phyloP scores from a whole-genome alignment of 2,888 invertebrate genomes.

The Oxytorus armatus region DNA sequence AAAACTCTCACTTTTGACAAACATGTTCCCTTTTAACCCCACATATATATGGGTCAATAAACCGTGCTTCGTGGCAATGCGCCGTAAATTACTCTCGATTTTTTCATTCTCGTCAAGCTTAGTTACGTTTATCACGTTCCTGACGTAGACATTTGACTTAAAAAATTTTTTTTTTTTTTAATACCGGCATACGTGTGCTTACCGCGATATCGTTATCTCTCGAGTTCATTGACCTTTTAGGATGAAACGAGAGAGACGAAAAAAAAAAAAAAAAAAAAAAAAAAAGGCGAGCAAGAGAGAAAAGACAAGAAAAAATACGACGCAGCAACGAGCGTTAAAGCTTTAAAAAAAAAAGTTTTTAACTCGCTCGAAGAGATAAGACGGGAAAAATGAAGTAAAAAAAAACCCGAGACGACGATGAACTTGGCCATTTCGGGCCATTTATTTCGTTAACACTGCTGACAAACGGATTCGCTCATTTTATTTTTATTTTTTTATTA shows the following conservation, averaged over 20 bases:
- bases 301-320: neutral
- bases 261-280: neutral
- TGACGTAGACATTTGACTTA: too few species aligned
- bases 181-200: too few species aligned
- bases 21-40: too few species aligned
- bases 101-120: too few species aligned
- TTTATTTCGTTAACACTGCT: neutral
- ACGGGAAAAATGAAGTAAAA: slow-evolving; percentile 27
- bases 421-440: slow-evolving; percentile 23
- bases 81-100: too few species aligned
- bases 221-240: slow-evolving; percentile 53
- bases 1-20: too few species aligned
- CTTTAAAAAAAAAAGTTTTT: slow-evolving; percentile 23
- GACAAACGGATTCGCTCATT: neutral
- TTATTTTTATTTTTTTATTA: neutral
- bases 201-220: slow-evolving; percentile 55
- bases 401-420: too few species aligned
- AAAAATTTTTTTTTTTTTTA: too few species aligned
- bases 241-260: slow-evolving; percentile 21
- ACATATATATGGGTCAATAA: too few species aligned
- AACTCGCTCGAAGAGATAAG: slow-evolving; percentile 31
- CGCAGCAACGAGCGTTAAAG: neutral
- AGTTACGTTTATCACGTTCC: too few species aligned
- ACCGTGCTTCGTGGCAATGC: too few species aligned
- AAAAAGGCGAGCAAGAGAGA: neutral